Evolutionary conservation across 2,888 invertebrate species (phyloP), one percentile per base, ranked within the genome.

Genomic region (Tanytarsus gracilentus): DNA sequence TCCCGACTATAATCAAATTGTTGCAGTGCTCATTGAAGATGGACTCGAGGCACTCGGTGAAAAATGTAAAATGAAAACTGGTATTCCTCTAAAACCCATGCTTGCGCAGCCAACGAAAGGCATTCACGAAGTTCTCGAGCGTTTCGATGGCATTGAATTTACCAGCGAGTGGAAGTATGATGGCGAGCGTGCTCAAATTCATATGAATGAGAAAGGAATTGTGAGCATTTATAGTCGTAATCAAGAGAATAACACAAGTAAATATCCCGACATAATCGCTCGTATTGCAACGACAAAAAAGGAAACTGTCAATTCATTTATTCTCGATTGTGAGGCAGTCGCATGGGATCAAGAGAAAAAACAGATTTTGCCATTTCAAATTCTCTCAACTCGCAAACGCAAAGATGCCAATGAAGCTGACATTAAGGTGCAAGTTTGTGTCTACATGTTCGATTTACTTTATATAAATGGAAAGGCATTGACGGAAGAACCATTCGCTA

Each of bases 141-240:
- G 81, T 62, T 92, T 93, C 74, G 90, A 91, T 62, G 85, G 86
- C 11, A 79, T 87, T 64, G 81, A 84, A 67, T 98, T 99, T 72
- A 97, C 97, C 0, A 98, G 98, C 72, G 99, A 99, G 76, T 99
- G 88, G 84, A 99, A 99, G 73, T 99, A 99, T 72, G 99, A 99
- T 74, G 99, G 99, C 0, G 99, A 99, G 78, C 79, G 99, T 66
- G 98, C 97, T 0, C 98, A 87, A 82, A 90, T 94, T 65, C 93
- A 94, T 70, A 75, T 82, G 25, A 70, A 75, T 25, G 81, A 82
- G 51, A 79, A 82, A 65, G 83, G 87, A 0, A 74, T 75, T 2
- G 82, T 96, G 0, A 81, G 81, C 65, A 84, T 99, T 64, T 99
- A 88, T 78, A 96, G 96, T 69, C 78, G 99, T 61, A 99, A 98